Base-by-base conservation (phyloP, 2,113 vertebrate species). In the Pagrus major region DNA sequence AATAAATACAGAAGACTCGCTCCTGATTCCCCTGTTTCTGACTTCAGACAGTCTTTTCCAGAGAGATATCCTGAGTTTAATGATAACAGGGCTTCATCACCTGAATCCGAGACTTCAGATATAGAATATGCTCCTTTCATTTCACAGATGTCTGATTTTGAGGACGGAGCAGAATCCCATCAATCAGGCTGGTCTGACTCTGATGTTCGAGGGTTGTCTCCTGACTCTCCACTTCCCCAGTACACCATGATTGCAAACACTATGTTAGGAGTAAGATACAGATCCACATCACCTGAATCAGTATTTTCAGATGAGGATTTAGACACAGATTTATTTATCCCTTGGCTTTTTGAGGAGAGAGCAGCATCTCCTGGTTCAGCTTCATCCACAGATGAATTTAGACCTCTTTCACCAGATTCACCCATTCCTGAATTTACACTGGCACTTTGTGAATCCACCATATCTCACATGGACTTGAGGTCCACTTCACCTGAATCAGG, bases 351-450 rank as follows among this genome's bases (percentile, higher is more conserved):
- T 63, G 83, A 90, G 14, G 76, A 58, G 2, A 85, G 87, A 73
- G 69, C 86, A 7, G 23, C 10, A 23, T 90, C 91, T 49, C 72
- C 80, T 61, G 86, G 51, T 44, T 92, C 87, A 44, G 0, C 47
- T 18, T 23, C 29, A 55, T 90, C 76, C 37, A 33, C 59, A 33
- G 60, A 86, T 46, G 44, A 85, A 12, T 72, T 80, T 3, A 77
- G 83, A 77, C 64, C 27, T 6, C 85, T 91, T 49, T 85, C 75
- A 1, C 79, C 88, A 35, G 92, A 94, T 31, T 94, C 93, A 49
- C 92, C 93, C 9, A 59, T 91, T 59, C 91, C 86, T 74, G 72
- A 78, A 1, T 93, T 87, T 52, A 60, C 23, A 60, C 78, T 56
- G 6, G 42, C 25, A 18, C 46, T 71, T 0, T 16, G 23, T 18